Base-by-base conservation (phyloP, 2,113 vertebrate species). In the Cheirogaleus medius region DNA sequence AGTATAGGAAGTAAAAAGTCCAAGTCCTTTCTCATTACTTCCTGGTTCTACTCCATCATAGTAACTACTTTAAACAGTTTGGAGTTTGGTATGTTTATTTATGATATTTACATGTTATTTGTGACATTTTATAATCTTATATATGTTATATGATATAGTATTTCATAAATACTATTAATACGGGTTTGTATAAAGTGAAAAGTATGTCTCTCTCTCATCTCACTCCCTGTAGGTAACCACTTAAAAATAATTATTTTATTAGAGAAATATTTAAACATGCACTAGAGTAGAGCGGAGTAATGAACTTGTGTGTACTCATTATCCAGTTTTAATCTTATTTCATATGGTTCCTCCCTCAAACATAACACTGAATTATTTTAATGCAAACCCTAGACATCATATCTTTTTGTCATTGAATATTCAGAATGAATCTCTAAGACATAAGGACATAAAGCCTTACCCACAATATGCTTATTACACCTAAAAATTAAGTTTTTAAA, bases 221-320 rank as follows among this genome's bases (percentile, higher is more conserved):
- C 32, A 71, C 37, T 49, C 8, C 9, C 34, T 56, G 7, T 52
- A 64, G 17, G 20, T 87, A 87, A 42, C 29, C 42, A 89, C 49
- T 96, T 56, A 94, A 92, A 90, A 76, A 88, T 56, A 91, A 68
- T 60, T 90, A 68, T 66, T 66, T 6, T 14, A 32, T 66, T 66
- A 66, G 4, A 66, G 32, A 92, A 86, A 74, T 80, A 90, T 90
- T 92, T 54, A 92, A 92, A 80, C 52, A 94, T 90, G 64, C 12
- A 52, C 14, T 66, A 54, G 15, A 64, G 44, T 13, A 71, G 15
- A 92, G 58, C 69, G 21, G 54, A 56, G 20, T 56, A 84, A 39
- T 88, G 20, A 87, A 74, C 8, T 23, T 12, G n/a, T 58, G 1
- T 56, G 9, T 81, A 32, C 13, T 21, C 21, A 23, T 85, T 80